These are phyloP conservation scores for Pseudopipra pipra DNA, from an alignment of 2,113 vertebrate genomes.

Conservation along the genomic window DNA sequence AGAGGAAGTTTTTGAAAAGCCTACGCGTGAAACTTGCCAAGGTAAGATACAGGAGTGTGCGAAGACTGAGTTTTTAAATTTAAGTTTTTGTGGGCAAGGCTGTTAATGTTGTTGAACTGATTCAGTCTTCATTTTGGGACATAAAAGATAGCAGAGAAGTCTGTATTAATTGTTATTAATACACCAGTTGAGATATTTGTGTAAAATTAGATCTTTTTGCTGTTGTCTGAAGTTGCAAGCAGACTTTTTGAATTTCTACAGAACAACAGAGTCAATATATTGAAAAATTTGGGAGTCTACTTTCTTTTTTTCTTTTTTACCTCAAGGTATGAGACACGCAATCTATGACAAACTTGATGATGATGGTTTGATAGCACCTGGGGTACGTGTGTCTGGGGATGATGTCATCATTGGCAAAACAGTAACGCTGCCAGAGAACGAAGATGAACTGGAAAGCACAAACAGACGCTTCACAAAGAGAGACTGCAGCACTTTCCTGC, in stretches of 20 bases:
- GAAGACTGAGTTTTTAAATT: neutral
- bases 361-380: slow-evolving; percentile 94
- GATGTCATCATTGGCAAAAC: slow-evolving; percentile 99
- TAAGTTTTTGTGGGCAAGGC: neutral
- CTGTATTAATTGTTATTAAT: neutral
- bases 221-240: neutral
- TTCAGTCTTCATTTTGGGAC: neutral
- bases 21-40: slow-evolving; percentile 93
- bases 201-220: neutral
- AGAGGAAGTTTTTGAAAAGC: slow-evolving; percentile 98
- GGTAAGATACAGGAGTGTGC: slow-evolving; percentile 70
- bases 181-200: neutral
- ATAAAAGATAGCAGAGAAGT: neutral
- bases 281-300: neutral
- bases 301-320: neutral
- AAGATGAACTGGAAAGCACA: slow-evolving; percentile 93
- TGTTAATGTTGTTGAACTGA: neutral
- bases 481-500: slow-evolving; percentile 95
- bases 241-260: neutral
- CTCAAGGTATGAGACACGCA: slow-evolving; percentile 93
- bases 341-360: slow-evolving; percentile 99
- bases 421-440: slow-evolving; percentile 93
- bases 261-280: neutral
- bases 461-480: slow-evolving; percentile 95
- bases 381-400: slow-evolving; percentile 95